Conservation (phyloP, 2,797 vertebrate genomes). For the Girardinus metallicus region DNA sequence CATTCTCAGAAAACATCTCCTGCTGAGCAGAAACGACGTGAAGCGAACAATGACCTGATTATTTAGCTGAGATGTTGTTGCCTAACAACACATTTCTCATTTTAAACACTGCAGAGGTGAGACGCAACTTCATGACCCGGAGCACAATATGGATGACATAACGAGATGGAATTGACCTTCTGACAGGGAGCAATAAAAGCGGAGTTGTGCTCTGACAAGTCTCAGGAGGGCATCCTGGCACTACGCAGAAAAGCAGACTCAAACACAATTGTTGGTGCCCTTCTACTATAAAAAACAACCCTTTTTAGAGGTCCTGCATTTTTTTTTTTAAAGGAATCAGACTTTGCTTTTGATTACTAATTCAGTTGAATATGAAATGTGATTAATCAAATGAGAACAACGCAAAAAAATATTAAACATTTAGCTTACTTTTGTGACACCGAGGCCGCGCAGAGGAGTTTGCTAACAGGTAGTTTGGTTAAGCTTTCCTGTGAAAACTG, state of each 20-base stretch:
- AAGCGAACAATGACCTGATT: constrained; percentile 42
- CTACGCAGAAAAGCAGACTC: background rate
- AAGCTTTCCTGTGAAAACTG: background rate
- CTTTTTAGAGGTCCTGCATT: background rate
- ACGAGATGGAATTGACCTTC: constrained; percentile 1
- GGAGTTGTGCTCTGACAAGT: constrained; percentile 14
- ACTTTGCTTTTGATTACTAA: background rate
- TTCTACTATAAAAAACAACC: background rate
- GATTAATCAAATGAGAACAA: background rate
- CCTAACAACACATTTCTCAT: constrained; percentile 55
- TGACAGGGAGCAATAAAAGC: constrained; percentile 10
- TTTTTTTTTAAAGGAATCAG: background rate
- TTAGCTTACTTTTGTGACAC: background rate
- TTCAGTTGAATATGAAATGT: background rate
- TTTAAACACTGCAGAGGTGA: constrained; percentile 36
- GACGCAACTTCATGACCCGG: constrained; percentile 10
- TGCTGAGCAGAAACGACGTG: constrained; percentile 39
- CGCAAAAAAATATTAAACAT: background rate
- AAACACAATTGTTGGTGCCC: background rate
- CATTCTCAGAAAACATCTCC: constrained; percentile 20
- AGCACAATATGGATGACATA: background rate
- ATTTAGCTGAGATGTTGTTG: constrained; percentile 51
- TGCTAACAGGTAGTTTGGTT: background rate
- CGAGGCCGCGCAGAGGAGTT: no score
- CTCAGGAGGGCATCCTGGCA: constrained; percentile 6